Conservation (phyloP, 37 sponge, comb jelly and placozoan genomes). For the Haliclona indistincta region DNA sequence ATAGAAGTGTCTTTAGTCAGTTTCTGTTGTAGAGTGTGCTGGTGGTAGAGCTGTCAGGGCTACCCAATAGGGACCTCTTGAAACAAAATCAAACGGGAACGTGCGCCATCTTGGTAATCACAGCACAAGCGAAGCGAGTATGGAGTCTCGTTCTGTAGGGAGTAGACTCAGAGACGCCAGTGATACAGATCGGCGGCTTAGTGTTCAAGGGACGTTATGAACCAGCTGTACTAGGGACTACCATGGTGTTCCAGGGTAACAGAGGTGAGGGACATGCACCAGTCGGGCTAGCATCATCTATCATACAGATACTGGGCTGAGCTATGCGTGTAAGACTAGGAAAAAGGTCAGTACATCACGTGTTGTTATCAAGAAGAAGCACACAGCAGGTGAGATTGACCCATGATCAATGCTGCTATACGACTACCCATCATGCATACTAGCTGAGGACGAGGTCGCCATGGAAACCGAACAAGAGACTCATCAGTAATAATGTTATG, state of each 20-base stretch:
- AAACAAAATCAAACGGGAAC: slow-evolving; percentile 5
- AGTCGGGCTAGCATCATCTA: too few relatives aligned
- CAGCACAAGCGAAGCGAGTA: not conserved
- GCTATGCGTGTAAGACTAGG: slow-evolving; percentile 29
- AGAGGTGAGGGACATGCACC: too few relatives aligned
- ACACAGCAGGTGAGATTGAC: not conserved
- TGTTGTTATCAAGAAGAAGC: slow-evolving; percentile 7
- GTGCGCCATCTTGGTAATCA: slow-evolving; percentile 35
- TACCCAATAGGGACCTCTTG: slow-evolving; percentile 34
- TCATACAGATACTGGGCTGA: slow-evolving; percentile 3
- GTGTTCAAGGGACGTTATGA: slow-evolving; percentile 51
- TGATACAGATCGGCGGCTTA: slow-evolving; percentile 48
- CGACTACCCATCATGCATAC: too few relatives aligned
- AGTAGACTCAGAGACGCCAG: slow-evolving; percentile 37
- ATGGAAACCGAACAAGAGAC: not conserved
- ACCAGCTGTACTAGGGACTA: slow-evolving; percentile 16
- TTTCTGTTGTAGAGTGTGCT: slow-evolving; percentile 24
- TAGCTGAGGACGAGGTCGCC: not conserved
- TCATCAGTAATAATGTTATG: not conserved
- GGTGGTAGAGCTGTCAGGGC: slow-evolving; percentile 43
- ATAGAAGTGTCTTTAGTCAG: not conserved
- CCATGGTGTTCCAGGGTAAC: slow-evolving; percentile 15
- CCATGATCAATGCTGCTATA: not conserved
- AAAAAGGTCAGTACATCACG: slow-evolving; percentile 28
- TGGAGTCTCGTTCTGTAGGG: slow-evolving; percentile 18